These are phyloP conservation scores for Anomalospiza imberbis DNA, from an alignment of 2,797 vertebrate species.

Conservation along the genomic window DNA sequence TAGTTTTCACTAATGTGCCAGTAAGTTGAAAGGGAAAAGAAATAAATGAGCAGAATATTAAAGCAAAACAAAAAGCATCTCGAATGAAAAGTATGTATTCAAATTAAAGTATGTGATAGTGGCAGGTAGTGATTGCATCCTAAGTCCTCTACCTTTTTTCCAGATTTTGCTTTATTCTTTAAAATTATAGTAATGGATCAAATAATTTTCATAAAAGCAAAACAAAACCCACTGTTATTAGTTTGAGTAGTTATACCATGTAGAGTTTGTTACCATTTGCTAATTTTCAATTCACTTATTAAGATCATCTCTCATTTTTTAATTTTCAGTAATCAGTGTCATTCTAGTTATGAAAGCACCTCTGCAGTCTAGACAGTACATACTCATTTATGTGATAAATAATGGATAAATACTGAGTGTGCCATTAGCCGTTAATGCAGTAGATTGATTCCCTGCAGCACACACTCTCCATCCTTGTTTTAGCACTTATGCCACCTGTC, in stretches of 20 bases:
- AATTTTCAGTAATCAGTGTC: conserved; percentile 61
- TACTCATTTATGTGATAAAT: conserved; percentile 70
- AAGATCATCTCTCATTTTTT: conserved; percentile 55
- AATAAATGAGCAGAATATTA: not conserved
- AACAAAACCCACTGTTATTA: not conserved
- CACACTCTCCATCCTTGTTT: conserved; percentile 50
- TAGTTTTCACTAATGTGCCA: not conserved
- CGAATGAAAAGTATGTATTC: not conserved
- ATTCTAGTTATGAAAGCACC: conserved; percentile 51
- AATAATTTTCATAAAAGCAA: not conserved
- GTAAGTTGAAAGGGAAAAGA: not conserved
- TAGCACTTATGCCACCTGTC: conserved; percentile 45
- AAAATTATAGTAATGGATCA: not conserved
- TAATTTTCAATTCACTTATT: conserved; percentile 61
- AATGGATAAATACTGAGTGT: conserved; percentile 68
- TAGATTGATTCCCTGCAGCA: conserved; percentile 54
- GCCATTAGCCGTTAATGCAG: conserved; percentile 62
- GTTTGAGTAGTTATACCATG: not conserved
- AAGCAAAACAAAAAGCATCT: not conserved
- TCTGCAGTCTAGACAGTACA: conserved; percentile 64
- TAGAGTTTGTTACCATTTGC: conserved; percentile 26
- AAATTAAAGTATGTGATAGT: not conserved
- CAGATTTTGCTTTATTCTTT: not conserved
- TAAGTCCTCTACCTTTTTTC: not conserved
- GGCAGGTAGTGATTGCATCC: not conserved